phyloP scores from a whole-genome alignment of 2,888 invertebrate genomes.

The Calameuta pallipes region DNA sequence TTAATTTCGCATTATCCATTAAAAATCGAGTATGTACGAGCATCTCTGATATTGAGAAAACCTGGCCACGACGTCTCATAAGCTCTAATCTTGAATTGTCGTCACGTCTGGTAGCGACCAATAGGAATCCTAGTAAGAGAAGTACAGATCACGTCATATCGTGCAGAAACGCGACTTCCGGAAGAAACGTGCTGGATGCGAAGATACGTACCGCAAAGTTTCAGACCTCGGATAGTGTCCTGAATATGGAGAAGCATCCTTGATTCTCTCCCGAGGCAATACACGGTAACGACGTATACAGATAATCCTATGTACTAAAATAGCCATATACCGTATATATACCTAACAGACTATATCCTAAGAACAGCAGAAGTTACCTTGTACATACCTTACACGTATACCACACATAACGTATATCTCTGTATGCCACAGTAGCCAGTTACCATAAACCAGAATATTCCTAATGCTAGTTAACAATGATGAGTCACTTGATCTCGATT shows the following conservation, averaged over 20 bases:
- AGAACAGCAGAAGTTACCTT: neutral
- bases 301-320: neutral
- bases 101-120: slow-evolving; percentile 1
- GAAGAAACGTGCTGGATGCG: neutral
- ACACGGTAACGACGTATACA: neutral
- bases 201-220: neutral
- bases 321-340: neutral
- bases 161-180: neutral
- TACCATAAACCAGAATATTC: neutral
- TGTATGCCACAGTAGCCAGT: neutral
- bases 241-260: slow-evolving; percentile 2
- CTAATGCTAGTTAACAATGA: neutral
- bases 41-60: neutral
- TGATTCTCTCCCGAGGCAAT: neutral
- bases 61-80: neutral
- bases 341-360: neutral
- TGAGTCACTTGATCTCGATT: neutral
- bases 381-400: neutral
- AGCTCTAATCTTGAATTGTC: neutral
- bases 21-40: neutral
- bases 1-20: neutral
- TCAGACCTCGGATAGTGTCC: neutral
- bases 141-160: neutral
- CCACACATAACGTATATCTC: neutral
- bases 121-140: neutral